Percentiles rank a stretch among this genome's conserved stretches.
Conservation (phyloP, 1,140 invertebrate genomes). For the Anadara kagoshimensis region DNA sequence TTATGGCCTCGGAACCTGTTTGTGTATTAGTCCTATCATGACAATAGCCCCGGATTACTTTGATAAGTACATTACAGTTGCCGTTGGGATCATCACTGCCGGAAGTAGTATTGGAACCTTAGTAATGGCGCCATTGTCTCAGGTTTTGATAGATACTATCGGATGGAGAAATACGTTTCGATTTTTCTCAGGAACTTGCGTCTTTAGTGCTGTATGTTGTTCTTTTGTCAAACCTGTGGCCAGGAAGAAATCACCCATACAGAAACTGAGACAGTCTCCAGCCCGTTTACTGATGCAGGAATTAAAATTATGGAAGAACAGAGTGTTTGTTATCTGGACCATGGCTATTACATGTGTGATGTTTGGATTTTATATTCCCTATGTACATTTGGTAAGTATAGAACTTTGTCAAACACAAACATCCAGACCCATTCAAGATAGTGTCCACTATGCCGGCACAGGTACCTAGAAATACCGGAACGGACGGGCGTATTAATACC, state of each 20-base stretch:
- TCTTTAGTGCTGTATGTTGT: conserved; percentile 35
- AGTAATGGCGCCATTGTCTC: conserved; percentile 58
- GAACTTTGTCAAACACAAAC: too few relatives aligned
- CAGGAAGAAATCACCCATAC: conserved; percentile 11
- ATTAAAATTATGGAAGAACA: conserved; percentile 62
- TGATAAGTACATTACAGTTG: conserved; percentile 57
- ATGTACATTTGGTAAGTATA: conserved; percentile 62
- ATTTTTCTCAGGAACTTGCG: conserved; percentile 36
- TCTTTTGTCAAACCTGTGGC: conserved; percentile 38
- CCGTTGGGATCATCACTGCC: conserved; percentile 59
- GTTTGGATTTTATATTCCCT: conserved; percentile 66
- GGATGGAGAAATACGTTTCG: conserved; percentile 62
- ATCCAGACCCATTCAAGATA: too few relatives aligned
- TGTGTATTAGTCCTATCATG: conserved; percentile 59
- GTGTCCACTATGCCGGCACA: too few relatives aligned
- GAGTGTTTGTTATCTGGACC: conserved; percentile 61
- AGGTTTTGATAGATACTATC: conserved; percentile 49
- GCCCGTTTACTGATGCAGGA: conserved; percentile 50
- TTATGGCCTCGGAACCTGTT: conserved; percentile 58
- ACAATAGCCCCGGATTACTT: conserved; percentile 59
- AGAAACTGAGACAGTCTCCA: conserved; percentile 44
- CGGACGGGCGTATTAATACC: too few relatives aligned
- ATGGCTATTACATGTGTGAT: conserved; percentile 52
- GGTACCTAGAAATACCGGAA: too few relatives aligned
- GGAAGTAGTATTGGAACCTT: conserved; percentile 63